Conservation (phyloP, 2,797 vertebrate species). For the Coluber constrictor region DNA sequence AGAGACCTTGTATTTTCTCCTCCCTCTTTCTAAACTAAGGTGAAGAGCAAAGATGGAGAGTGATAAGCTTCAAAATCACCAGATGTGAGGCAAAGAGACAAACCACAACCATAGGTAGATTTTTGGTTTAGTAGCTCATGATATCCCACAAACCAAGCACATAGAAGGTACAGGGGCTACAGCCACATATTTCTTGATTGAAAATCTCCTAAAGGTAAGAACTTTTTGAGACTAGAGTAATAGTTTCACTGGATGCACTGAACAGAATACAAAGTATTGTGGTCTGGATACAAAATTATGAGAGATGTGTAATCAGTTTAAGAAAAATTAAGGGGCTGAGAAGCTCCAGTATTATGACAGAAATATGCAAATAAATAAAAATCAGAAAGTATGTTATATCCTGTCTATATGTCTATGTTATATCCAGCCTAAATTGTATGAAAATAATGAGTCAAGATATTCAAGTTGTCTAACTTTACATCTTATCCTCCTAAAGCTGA, state of each 20-base stretch:
- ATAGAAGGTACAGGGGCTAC: neutral
- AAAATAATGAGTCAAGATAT: neutral
- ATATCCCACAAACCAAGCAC: neutral
- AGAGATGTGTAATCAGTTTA: neutral
- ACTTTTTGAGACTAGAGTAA: neutral
- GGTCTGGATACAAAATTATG: neutral
- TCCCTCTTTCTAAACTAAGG: conserved; percentile 19
- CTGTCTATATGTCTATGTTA: neutral
- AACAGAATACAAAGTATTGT: neutral
- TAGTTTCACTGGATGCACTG: neutral
- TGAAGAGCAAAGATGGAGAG: neutral
- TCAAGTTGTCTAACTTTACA: neutral
- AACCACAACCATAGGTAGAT: neutral
- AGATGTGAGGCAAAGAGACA: neutral
- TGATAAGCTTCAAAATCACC: neutral
- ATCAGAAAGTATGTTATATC: neutral
- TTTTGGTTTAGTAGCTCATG: neutral
- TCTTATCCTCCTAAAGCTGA: neutral
- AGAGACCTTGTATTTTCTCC: neutral
- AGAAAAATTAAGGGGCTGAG: neutral
- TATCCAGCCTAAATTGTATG: too few relatives aligned
- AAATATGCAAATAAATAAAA: neutral
- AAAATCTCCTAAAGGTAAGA: conserved; percentile 14
- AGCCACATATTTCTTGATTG: neutral
- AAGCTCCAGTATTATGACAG: neutral